These are phyloP conservation scores for Campylomormyrus tamandua DNA, from an alignment of 2,113 vertebrate genomes.

Conservation along the genomic window DNA sequence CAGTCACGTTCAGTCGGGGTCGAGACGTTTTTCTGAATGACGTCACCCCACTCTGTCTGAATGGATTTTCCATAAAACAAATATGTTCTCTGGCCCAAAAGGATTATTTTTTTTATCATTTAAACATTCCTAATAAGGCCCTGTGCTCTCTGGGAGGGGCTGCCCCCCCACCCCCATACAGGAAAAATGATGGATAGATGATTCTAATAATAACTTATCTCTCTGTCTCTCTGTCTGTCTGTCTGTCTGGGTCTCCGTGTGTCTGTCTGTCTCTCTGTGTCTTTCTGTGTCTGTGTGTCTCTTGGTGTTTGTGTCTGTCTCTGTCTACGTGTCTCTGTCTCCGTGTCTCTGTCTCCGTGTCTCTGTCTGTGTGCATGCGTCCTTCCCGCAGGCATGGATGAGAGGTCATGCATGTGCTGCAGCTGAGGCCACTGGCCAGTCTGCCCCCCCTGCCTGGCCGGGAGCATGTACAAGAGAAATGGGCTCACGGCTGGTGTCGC, in stretches of 20 bases:
- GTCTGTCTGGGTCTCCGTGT: not conserved
- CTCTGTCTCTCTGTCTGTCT: not conserved
- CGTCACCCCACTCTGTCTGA: not conserved
- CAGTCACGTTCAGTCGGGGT: not conserved
- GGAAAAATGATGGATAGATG: not conserved
- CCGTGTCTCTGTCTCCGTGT: not conserved
- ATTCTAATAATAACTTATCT: not conserved
- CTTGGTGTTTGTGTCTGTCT: not conserved
- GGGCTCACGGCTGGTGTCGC: conserved; percentile 58
- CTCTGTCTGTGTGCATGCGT: not conserved
- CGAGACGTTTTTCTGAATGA: not conserved
- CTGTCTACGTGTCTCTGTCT: not conserved
- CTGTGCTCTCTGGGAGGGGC: not conserved
- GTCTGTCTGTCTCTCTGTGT: not conserved
- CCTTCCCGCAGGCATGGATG: conserved; percentile 47
- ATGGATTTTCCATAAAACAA: not conserved
- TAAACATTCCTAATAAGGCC: not conserved
- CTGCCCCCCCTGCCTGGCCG: conserved; percentile 25
- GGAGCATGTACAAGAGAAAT: conserved; percentile 66
- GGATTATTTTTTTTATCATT: not conserved
- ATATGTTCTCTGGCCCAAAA: not conserved
- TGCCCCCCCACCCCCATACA: not conserved
- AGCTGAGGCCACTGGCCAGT: conserved; percentile 45
- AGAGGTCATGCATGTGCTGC: conserved; percentile 43
- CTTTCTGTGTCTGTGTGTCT: not conserved